phyloP scores from a whole-genome alignment of 2,797 vertebrate species.

The Propithecus perrieri region DNA sequence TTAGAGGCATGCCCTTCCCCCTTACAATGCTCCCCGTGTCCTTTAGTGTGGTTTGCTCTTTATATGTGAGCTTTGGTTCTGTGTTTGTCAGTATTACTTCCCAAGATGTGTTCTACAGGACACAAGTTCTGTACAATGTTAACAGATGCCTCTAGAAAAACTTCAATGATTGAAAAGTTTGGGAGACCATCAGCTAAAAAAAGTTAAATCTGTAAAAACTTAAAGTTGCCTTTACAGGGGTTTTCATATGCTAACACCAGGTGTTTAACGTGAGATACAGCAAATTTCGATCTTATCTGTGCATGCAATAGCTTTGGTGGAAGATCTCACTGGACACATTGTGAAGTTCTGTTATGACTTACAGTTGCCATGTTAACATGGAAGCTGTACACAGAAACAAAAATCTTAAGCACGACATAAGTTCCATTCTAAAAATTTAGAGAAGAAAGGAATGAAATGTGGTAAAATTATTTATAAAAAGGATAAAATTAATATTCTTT shows the following conservation, averaged over 20 bases:
- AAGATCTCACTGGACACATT: background rate
- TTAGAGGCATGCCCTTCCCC: no score
- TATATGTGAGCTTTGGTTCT: background rate
- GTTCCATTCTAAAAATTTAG: background rate
- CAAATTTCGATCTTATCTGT: slow-evolving; percentile 18
- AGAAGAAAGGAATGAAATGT: background rate
- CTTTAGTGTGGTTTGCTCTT: background rate
- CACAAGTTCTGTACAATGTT: background rate
- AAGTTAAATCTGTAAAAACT: background rate
- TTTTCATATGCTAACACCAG: background rate
- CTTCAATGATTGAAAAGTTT: background rate
- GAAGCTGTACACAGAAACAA: background rate
- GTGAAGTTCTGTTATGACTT: background rate
- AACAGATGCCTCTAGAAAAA: background rate
- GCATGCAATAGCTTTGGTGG: background rate
- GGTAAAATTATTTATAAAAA: background rate
- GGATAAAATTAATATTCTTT: background rate
- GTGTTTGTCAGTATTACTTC: background rate
- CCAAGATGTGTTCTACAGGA: background rate
- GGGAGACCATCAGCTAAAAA: background rate
- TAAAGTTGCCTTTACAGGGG: background rate
- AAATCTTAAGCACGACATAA: background rate
- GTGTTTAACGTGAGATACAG: background rate
- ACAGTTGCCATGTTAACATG: background rate
- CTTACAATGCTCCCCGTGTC: no score